phyloP scores from a whole-genome alignment of 1,140 invertebrate genomes.

The Hyposmocoma kahamanoa region DNA sequence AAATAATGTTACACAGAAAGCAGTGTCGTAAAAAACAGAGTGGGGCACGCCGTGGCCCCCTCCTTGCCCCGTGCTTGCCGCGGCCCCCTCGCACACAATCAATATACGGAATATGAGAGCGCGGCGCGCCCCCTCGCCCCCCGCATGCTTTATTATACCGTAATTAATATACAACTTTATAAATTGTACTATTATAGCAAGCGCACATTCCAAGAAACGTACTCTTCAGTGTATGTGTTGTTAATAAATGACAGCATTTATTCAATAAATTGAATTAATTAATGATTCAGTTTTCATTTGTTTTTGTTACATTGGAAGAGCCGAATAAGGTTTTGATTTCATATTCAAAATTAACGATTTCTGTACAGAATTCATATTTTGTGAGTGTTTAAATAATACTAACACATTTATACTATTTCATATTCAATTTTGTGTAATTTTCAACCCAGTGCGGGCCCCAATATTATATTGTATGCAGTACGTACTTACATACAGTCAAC shows the following conservation, averaged over 20 bases:
- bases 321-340: no score
- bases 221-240: no score
- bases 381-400: background rate
- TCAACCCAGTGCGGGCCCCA: constrained; percentile 1
- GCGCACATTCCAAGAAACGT: constrained; percentile 3
- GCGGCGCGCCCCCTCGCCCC: constrained; percentile 67
- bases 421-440: background rate
- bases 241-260: no score
- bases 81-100: constrained; percentile 71
- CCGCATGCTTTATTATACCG: constrained; percentile 72
- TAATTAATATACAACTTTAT: constrained; percentile 74
- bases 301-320: no score
- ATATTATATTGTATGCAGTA: background rate
- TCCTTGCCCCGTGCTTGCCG: constrained; percentile 64
- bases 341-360: no score
- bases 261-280: no score
- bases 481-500: constrained; percentile 1
- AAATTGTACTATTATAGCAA: constrained; percentile 39
- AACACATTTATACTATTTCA: no score
- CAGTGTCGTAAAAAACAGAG: constrained; percentile 74
- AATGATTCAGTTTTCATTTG: no score
- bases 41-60: constrained; percentile 71
- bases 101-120: constrained; percentile 74
- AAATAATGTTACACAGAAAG: constrained; percentile 73
- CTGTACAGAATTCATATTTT: no score